Conservation (phyloP, 1,140 invertebrate genomes). For the Trissolcus basalis region DNA sequence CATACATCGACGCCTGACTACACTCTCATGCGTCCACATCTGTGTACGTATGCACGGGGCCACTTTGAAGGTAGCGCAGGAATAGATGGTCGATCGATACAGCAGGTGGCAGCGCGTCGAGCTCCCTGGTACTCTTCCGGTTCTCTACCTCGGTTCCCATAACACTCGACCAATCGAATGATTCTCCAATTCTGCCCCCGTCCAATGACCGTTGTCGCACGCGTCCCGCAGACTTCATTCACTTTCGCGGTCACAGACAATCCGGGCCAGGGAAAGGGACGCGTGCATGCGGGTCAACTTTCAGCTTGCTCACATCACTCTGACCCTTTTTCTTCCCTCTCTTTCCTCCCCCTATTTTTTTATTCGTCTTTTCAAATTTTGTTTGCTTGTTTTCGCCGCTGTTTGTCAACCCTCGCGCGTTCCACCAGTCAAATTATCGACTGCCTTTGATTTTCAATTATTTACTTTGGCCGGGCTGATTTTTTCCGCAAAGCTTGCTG, state of each 20-base stretch:
- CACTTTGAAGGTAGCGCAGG: slow-evolving; percentile 59
- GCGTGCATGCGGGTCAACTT: slow-evolving; percentile 7
- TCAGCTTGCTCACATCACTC: neutral
- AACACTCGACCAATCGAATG: slow-evolving; percentile 63
- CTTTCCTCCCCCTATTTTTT: no score
- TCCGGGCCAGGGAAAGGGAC: neutral
- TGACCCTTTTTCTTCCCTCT: neutral
- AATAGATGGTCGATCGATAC: slow-evolving; percentile 71
- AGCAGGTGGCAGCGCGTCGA: slow-evolving; percentile 73
- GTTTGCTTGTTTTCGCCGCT: no score
- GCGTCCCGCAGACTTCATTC: slow-evolving; percentile 40
- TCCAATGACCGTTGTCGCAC: slow-evolving; percentile 49
- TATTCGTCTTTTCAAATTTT: no score
- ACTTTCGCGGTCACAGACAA: slow-evolving; percentile 38
- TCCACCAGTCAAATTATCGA: no score
- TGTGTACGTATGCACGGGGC: slow-evolving; percentile 32
- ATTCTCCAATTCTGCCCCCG: slow-evolving; percentile 50
- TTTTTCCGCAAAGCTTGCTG: no score
- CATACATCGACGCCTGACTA: slow-evolving; percentile 27
- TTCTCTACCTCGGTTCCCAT: slow-evolving; percentile 62
- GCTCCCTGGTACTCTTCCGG: slow-evolving; percentile 69
- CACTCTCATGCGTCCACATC: slow-evolving; percentile 44
- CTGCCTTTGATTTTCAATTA: no score
- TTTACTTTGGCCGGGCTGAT: no score
- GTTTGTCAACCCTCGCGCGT: no score